Percentiles rank a stretch among this genome's conserved stretches.
phyloP scores from a whole-genome alignment of 2,888 invertebrate species.

The Drosophila helvetica region DNA sequence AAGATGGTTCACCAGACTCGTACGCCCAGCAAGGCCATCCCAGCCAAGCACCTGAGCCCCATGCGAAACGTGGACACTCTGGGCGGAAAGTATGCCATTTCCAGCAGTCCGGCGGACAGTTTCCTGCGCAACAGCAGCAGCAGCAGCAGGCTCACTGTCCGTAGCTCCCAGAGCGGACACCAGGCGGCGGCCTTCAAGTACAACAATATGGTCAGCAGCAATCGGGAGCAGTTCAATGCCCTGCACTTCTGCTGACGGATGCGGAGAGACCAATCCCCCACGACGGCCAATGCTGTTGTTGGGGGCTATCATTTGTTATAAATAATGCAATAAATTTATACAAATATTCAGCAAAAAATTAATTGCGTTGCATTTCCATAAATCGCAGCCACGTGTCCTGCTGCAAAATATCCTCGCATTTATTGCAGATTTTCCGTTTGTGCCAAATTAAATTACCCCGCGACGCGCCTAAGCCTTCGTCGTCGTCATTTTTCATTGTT shows the following conservation, averaged over 20 bases:
- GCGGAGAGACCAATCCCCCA: conserved; percentile 3
- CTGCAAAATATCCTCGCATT: conserved; percentile 34
- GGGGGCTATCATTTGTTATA: conserved; percentile 50
- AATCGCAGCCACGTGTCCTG: conserved; percentile 71
- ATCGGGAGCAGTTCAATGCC: conserved; percentile 82
- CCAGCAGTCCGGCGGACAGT: conserved; percentile 67
- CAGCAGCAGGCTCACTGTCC: conserved; percentile 43
- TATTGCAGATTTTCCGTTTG: conserved; percentile 33
- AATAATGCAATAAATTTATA: conserved; percentile 46
- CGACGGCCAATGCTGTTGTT: not conserved
- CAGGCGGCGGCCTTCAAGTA: conserved; percentile 64
- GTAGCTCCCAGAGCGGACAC: conserved; percentile 7
- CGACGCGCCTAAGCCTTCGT: conserved; percentile 34
- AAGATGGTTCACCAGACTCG: conserved; percentile 82
- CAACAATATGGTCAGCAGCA: conserved; percentile 81
- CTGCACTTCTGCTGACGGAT: conserved; percentile 80
- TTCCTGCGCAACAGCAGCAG: conserved; percentile 42
- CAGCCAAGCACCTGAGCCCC: conserved; percentile 78
- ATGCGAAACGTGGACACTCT: conserved; percentile 62
- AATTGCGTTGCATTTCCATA: conserved; percentile 61
- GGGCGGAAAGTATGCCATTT: conserved; percentile 58
- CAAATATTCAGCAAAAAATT: conserved; percentile 45
- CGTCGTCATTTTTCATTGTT: conserved; percentile 75
- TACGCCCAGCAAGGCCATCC: conserved; percentile 71
- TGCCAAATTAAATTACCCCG: conserved; percentile 65